phyloP scores from a whole-genome alignment of 2,797 vertebrate genomes.

The Eulemur mongoz region DNA sequence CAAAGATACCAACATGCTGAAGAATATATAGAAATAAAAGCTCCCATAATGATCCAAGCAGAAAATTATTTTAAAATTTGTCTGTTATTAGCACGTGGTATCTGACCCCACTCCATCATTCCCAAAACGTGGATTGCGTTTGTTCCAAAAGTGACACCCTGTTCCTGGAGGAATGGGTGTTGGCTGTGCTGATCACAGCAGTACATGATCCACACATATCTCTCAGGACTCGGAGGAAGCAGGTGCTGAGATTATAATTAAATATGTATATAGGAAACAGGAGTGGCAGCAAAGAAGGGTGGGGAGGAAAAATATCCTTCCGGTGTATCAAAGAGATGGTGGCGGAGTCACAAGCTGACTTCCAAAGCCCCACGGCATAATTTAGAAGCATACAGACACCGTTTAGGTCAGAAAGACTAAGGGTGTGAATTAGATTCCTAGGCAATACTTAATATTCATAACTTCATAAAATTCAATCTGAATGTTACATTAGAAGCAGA shows the following conservation, averaged over 20 bases:
- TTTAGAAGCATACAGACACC: neutral
- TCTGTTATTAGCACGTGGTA: neutral
- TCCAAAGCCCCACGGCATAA: neutral
- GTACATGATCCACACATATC: neutral
- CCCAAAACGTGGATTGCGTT: neutral
- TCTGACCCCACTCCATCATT: neutral
- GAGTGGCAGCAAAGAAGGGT: slow-evolving; percentile 54
- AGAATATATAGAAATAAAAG: slow-evolving; percentile 7
- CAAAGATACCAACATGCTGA: neutral
- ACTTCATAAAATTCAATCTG: slow-evolving; percentile 37
- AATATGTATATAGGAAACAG: slow-evolving; percentile 47
- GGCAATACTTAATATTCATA: neutral
- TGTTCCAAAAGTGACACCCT: slow-evolving; percentile 59
- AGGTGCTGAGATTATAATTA: slow-evolving; percentile 54
- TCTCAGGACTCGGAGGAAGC: slow-evolving; percentile 57
- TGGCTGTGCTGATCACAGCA: slow-evolving; percentile 50
- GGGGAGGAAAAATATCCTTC: slow-evolving; percentile 60
- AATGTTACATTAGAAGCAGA: neutral
- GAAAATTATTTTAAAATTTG: slow-evolving; percentile 43
- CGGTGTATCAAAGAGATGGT: neutral
- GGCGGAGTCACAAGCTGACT: neutral
- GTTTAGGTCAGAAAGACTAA: neutral
- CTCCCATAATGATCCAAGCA: neutral
- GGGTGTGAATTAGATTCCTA: neutral
- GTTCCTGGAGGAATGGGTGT: slow-evolving; percentile 68